Evolutionary conservation across 2,113 vertebrate genomes (phyloP).

Genomic region (Gavia stellata): DNA sequence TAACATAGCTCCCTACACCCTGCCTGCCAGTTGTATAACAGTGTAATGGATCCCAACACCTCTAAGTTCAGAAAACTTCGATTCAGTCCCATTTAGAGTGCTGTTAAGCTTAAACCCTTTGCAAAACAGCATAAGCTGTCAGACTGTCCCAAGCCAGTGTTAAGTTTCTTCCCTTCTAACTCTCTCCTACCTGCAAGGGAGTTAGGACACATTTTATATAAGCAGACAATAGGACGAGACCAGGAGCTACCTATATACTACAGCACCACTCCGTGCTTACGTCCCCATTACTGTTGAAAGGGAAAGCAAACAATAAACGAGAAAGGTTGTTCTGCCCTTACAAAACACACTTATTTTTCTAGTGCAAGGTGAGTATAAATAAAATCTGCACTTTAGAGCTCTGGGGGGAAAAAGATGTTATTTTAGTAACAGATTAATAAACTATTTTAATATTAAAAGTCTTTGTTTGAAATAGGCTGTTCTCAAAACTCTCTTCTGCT

Average conservation of each 20-base stretch:
- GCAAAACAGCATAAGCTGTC: not conserved
- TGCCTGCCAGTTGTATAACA: not conserved
- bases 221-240: not conserved
- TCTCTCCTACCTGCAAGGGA: not conserved
- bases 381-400: conserved; percentile 67
- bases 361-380: not conserved
- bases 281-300: not conserved
- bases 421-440: conserved; percentile 75
- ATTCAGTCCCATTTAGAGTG: not conserved
- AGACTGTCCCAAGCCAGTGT: not conserved
- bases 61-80: not conserved
- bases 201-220: not conserved
- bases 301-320: not conserved
- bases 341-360: conserved; percentile 2
- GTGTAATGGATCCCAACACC: not conserved
- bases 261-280: not conserved
- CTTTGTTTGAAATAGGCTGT: not conserved
- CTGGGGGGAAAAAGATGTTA: not conserved
- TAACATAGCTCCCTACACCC: not conserved
- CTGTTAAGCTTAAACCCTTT: not conserved
- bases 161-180: not conserved
- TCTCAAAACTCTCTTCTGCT: not conserved
- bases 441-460: conserved; percentile 67
- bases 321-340: not conserved
- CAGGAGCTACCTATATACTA: not conserved